Evolutionary conservation across 23 tunicate genomes (phyloP), one percentile per base, ranked within the genome.

Genomic region (Oikopleura dioica): DNA sequence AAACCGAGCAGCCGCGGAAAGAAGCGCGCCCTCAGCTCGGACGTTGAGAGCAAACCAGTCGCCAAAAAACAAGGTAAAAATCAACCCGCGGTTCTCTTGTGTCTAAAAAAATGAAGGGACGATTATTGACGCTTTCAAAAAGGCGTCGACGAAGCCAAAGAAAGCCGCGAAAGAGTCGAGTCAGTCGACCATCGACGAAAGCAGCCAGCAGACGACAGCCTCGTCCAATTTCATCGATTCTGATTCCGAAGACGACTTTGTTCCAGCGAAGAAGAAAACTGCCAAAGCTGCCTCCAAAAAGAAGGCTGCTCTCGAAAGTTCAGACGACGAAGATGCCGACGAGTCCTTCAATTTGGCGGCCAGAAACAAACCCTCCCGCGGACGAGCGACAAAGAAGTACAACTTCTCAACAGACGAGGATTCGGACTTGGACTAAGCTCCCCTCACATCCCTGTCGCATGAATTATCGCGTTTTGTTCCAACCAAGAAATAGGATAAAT

Each of bases 361-460:
- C 30, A 23, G 72, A 24, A 31, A 23, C 26, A 44, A 9, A 9
- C 21, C 55, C 16, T 31, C 30, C 26, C 72, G 30, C 2, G 72
- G 72, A 16, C 72, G 72, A 24, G 72, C 72, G 16, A 28, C 72
- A 28, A 63, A 63, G 33, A 63, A 63, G 26, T 63, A 63, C 33
- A 63, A 4, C 32, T 63, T 63, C 26, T 63, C 72, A 28, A 31
- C 16, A 12, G 16, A 23, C 26, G 72, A 63, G 16, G 55, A 44
- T 16, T 63, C 72, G 4, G 72, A 63, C 2, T 63, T n/a, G n/a
- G n/a, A n/a, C n/a, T n/a, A n/a, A n/a, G n/a, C n/a, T n/a, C n/a
- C n/a, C n/a, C n/a, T n/a, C n/a, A n/a, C n/a, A n/a, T n/a, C n/a
- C n/a, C n/a, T n/a, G n/a, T n/a, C n/a, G n/a, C n/a, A n/a, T n/a